Conservation (phyloP, 2,888 invertebrate genomes). For the Heliconius hortense region DNA sequence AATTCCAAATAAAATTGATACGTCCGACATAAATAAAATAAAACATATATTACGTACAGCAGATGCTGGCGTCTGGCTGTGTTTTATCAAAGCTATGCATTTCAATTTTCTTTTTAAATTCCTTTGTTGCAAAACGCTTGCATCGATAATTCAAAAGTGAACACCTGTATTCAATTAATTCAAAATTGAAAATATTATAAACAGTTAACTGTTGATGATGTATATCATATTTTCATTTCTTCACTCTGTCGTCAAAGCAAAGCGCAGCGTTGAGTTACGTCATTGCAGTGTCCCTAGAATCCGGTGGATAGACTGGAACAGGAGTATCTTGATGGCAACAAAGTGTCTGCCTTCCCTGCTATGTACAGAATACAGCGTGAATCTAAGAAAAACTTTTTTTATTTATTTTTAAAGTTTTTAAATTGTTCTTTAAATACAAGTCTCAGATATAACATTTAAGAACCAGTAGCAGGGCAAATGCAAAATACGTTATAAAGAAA, state of each 20-base stretch:
- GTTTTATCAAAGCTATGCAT: constrained; percentile 31
- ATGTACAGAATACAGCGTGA: too few species aligned
- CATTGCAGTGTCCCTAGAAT: too few species aligned
- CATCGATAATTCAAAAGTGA: constrained; percentile 25
- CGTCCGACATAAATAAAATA: constrained; percentile 16
- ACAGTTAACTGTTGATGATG: neutral
- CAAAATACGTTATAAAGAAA: neutral
- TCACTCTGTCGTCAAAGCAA: too few species aligned
- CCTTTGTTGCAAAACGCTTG: constrained; percentile 25
- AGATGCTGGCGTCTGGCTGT: constrained; percentile 22
- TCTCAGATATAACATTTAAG: neutral
- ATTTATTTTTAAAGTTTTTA: neutral
- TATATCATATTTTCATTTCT: too few species aligned
- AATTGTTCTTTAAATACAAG: neutral
- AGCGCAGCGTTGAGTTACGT: too few species aligned
- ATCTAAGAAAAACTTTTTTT: neutral
- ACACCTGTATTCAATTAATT: constrained; percentile 15
- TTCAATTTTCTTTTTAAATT: constrained; percentile 26
- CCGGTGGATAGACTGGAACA: too few species aligned
- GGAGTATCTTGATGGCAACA: too few species aligned
- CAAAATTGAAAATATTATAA: constrained; percentile 1
- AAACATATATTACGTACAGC: constrained; percentile 24
- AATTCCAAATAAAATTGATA: constrained; percentile 9
- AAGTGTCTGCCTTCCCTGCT: too few species aligned
- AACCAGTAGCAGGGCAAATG: neutral